phyloP scores from a whole-genome alignment of 1,140 invertebrate species.

The Anthonomus grandis region DNA sequence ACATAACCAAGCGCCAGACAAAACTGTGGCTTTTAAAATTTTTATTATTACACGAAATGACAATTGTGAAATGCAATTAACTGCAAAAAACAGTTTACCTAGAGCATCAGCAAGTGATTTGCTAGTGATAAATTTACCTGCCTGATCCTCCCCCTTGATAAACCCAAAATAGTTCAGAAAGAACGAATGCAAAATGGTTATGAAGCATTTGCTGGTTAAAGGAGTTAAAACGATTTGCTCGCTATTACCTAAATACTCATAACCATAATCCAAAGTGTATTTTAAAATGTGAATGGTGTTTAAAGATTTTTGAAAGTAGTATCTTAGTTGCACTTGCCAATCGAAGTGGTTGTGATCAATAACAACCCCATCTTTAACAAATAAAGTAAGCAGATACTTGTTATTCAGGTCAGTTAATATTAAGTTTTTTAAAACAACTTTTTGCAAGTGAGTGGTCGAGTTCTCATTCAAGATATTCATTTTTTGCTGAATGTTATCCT shows the following conservation, averaged over 20 bases:
- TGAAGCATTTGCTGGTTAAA: conserved; percentile 77
- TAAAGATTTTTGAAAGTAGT: conserved; percentile 80
- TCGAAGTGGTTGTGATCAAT: conserved; percentile 60
- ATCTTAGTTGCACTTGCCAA: conserved; percentile 85
- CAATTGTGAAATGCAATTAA: conserved; percentile 87
- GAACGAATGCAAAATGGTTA: conserved; percentile 80
- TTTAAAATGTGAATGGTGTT: conserved; percentile 81
- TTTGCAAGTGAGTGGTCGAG: conserved; percentile 5
- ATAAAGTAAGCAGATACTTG: conserved; percentile 15
- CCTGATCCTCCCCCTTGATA: conserved; percentile 75
- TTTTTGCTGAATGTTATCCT: conserved; percentile 21
- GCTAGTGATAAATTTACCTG: conserved; percentile 86
- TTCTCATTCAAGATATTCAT: conserved; percentile 5
- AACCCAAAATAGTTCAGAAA: conserved; percentile 73
- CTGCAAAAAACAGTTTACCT: conserved; percentile 86
- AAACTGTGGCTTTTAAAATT: conserved; percentile 69
- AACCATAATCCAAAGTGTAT: conserved; percentile 77
- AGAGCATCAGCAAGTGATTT: conserved; percentile 79
- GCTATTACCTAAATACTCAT: conserved; percentile 83
- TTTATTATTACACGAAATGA: conserved; percentile 89
- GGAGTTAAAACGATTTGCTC: conserved; percentile 73
- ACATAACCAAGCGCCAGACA: conserved; percentile 85
- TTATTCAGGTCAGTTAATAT: conserved; percentile 17
- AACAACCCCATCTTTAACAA: conserved; percentile 15
- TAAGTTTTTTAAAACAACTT: conserved; percentile 17